phyloP scores from a whole-genome alignment of 1,140 invertebrate species.

The Polyergus mexicanus region DNA sequence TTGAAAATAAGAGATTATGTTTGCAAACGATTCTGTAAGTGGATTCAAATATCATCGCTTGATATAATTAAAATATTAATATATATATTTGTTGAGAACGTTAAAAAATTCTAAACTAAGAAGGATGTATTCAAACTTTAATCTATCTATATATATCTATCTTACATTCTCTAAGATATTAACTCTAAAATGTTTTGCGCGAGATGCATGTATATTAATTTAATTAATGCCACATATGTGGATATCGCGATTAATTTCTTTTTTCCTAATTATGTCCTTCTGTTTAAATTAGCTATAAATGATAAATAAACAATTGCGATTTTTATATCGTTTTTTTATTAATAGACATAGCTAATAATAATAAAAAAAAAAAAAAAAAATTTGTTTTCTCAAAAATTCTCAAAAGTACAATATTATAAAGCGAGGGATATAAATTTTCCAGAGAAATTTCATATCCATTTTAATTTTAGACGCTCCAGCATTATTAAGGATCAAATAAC shows the following conservation, averaged over 20 bases:
- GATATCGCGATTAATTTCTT: background rate
- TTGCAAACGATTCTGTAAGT: background rate
- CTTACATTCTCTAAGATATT: too few species aligned
- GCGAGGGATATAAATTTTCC: background rate
- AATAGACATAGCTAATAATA: background rate
- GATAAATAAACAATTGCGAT: background rate
- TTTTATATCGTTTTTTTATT: background rate
- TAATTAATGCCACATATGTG: background rate
- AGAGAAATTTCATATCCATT: background rate
- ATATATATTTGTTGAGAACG: background rate
- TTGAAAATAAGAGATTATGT: background rate
- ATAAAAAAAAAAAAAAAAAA: too few species aligned
- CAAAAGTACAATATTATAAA: slow-evolving; percentile 5
- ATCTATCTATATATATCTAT: too few species aligned
- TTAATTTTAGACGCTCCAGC: slow-evolving; percentile 10
- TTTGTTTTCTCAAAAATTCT: background rate
- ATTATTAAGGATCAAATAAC: slow-evolving; percentile 17
- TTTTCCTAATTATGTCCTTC: background rate
- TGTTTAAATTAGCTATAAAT: background rate
- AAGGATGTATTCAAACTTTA: background rate
- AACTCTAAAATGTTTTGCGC: background rate
- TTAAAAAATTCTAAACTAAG: background rate
- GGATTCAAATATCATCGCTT: background rate
- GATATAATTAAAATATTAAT: background rate
- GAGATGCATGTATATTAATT: background rate